Evolutionary conservation across 2,797 vertebrate genomes (phyloP), one percentile per base, ranked within the genome.

Genomic region (Chanos chanos): DNA sequence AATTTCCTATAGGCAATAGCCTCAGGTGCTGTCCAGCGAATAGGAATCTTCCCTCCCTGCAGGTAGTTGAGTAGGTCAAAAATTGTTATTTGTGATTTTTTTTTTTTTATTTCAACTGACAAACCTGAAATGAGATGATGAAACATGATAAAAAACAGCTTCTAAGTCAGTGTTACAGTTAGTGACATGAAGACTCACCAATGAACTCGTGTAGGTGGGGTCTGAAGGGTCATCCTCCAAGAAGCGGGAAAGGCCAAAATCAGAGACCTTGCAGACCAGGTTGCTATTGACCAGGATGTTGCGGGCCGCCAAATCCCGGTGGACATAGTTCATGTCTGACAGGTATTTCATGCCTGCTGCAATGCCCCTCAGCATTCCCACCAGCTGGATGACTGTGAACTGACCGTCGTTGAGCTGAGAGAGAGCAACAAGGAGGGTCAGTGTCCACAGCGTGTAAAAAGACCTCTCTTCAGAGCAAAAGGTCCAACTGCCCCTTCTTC

Each of bases 271-370:
- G 86, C 96, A 99, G 80, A 99, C 95, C 68, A 99, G 86, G 80
- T 98, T 99, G 81, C 95, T 98, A 85, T 99, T 98, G 80, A 99
- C 96, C 37, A 99, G 84, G 81, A 99, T 98, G 85, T 99, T 99
- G 12, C 96, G 92, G 37, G 96, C 96, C 5, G 96, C 96, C 73
- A 99, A 84, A 85, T 99, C 96, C 1, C 96, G 89, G 80, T 99
- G 96, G 64, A 99, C 96, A 0, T 99, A 99, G 85, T 97, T 98
- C 95, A 98, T 98, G 78, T 99, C 96, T 0, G 94, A 94, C 37
- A 99, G 88, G 81, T 99, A 98, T 81, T 98, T 99, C 96, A 99
- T 99, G 71, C 96, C 96, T 0, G 95, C 93, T 0, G 96, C 96
- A 0, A 99, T 98, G 48, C 96, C 96, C 5, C 96, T 89, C 73